phyloP scores from a whole-genome alignment of 2,888 invertebrate species.

The Auanema freiburgensis region DNA sequence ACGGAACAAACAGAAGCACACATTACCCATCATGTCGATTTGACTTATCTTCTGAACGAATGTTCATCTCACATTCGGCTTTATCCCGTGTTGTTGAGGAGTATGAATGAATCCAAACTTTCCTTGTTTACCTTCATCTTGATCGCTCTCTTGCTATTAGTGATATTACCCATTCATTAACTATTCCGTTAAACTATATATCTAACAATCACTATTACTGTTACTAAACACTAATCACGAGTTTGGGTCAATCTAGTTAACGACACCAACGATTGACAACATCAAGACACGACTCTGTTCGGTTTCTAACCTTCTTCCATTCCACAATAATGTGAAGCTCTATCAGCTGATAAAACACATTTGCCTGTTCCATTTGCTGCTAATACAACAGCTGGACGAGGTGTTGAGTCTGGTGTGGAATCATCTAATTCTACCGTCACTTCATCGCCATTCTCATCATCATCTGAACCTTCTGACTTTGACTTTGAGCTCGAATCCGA shows the following conservation, averaged over 20 bases:
- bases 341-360: constrained; percentile 62
- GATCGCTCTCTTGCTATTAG: too few relatives aligned
- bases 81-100: too few relatives aligned
- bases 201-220: too few relatives aligned
- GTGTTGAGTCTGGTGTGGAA: constrained; percentile 1
- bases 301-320: constrained; percentile 49
- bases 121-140: too few relatives aligned
- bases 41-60: too few relatives aligned
- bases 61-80: too few relatives aligned
- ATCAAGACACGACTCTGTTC: background rate
- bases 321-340: constrained; percentile 62
- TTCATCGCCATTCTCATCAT: background rate
- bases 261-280: too few relatives aligned
- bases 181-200: background rate
- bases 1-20: too few relatives aligned
- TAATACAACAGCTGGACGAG: constrained; percentile 15
- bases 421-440: constrained; percentile 11
- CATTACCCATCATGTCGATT: too few relatives aligned
- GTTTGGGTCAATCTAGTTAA: too few relatives aligned
- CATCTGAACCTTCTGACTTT: constrained; percentile 6
- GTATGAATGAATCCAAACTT: too few relatives aligned
- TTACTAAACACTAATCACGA: too few relatives aligned
- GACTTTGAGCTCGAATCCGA: background rate
- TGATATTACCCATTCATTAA: background rate
- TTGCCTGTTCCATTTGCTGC: constrained; percentile 46